Evolutionary conservation across 2,113 vertebrate species (phyloP).

Genomic region (Ammodytes marinus): DNA sequence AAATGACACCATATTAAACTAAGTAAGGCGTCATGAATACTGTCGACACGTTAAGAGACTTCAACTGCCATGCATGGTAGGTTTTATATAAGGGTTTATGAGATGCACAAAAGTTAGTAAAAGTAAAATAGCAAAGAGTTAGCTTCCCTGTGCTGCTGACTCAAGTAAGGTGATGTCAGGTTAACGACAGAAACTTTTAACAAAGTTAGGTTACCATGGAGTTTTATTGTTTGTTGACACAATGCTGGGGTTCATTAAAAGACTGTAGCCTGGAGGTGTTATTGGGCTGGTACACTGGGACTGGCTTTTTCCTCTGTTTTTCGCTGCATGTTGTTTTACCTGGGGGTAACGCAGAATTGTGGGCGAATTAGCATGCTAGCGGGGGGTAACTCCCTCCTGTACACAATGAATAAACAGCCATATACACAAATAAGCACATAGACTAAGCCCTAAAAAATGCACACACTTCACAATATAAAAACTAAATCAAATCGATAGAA

Average conservation of each 20-base stretch:
- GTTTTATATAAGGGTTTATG: not conserved
- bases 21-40: not conserved
- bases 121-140: not conserved
- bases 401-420: constrained; percentile 24
- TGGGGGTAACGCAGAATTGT: constrained; percentile 56
- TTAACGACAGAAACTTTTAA: constrained; percentile 57
- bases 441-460: constrained; percentile 3
- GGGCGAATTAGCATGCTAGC: constrained; percentile 61
- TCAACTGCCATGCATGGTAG: not conserved
- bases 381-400: constrained; percentile 52
- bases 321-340: constrained; percentile 61
- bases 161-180: constrained; percentile 42
- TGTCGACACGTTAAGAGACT: not conserved
- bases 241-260: constrained; percentile 68
- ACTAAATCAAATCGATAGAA: constrained; percentile 3
- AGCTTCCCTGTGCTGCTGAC: not conserved
- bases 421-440: not conserved
- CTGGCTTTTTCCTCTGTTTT: not conserved
- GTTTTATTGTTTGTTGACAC: constrained; percentile 67
- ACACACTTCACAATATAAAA: not conserved
- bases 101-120: not conserved
- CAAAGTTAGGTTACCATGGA: constrained; percentile 57
- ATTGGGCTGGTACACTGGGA: constrained; percentile 57
- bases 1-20: not conserved
- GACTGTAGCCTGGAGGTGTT: constrained; percentile 68